Evolutionary conservation across 2,113 vertebrate genomes (phyloP), one percentile per base, ranked within the genome.

Genomic region (Suricata suricatta): DNA sequence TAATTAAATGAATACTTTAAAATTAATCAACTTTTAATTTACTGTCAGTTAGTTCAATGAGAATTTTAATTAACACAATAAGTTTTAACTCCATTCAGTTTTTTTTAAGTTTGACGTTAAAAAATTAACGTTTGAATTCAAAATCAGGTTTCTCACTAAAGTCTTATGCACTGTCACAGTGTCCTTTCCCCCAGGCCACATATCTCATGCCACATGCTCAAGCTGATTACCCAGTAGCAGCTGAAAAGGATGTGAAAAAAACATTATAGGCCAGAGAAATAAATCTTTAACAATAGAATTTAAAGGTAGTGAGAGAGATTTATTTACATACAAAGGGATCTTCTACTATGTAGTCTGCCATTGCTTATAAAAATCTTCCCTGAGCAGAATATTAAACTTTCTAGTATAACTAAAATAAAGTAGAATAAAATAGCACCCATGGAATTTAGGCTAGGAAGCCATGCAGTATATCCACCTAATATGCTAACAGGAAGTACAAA

Each of bases 1-100:
- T 82, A 93, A 93, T 64, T 81, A 88, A 93, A 68, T 81, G 68
- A 93, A 92, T 87, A 77, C 60, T 96, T 92, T 52, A 82, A 91
- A 86, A 66, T 84, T 71, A 88, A 79, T 85, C 12, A 71, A 77
- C 7, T 88, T 91, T 95, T 89, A 50, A 82, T 93, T 95, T 91
- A 19, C 23, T 88, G 5, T 27, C n/a, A 83, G 41, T 92, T 92
- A 96, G 92, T 54, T 90, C 54, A 84, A 54, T 88, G 57, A 90
- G 1, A 4, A 84, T 77, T 85, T 97, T 96, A 94, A 96, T 93
- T 96, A 91, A 94, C 13, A 41, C 17, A 60, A 86, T 86, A 57
- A 54, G 83, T 96, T 87, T 90, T 83, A 85, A 90, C 14, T 92
- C 25, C 57, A 0, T 50, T 90, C 35, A 47, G 3, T 29, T 77